These are phyloP conservation scores for Aphelenchoides besseyi DNA, from an alignment of 1,140 invertebrate species.

Conservation along the genomic window DNA sequence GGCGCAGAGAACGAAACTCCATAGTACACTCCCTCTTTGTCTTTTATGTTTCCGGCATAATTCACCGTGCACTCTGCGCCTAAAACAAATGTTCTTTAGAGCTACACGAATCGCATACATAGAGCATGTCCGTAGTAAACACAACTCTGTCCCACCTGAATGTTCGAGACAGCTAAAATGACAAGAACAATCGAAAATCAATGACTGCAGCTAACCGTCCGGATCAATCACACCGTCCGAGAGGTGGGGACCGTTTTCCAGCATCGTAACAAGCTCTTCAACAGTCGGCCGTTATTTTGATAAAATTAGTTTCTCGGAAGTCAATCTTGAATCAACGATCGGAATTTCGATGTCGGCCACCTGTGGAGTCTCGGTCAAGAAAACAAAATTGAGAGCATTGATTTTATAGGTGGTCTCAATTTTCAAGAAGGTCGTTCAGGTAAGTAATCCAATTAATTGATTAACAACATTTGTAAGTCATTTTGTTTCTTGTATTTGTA, in stretches of 20 bases:
- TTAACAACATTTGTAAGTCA: too few relatives aligned
- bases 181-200: neutral
- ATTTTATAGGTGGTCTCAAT: too few relatives aligned
- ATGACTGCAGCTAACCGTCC: neutral
- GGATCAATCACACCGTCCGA: neutral
- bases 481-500: too few relatives aligned
- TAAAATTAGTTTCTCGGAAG: too few relatives aligned
- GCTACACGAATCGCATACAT: neutral
- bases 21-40: constrained; percentile 9
- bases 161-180: neutral
- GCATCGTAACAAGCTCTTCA: neutral
- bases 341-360: too few relatives aligned
- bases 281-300: too few relatives aligned
- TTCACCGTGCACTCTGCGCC: neutral
- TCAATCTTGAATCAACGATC: too few relatives aligned
- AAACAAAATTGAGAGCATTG: too few relatives aligned
- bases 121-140: constrained; percentile 20
- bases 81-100: neutral
- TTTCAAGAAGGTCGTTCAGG: too few relatives aligned
- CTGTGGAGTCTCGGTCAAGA: too few relatives aligned
- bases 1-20: constrained; percentile 1
- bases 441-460: too few relatives aligned
- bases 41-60: constrained; percentile 10
- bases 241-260: neutral
- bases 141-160: neutral